Base-by-base conservation (phyloP, 1,140 invertebrate species). In the Helicoverpa zea region DNA sequence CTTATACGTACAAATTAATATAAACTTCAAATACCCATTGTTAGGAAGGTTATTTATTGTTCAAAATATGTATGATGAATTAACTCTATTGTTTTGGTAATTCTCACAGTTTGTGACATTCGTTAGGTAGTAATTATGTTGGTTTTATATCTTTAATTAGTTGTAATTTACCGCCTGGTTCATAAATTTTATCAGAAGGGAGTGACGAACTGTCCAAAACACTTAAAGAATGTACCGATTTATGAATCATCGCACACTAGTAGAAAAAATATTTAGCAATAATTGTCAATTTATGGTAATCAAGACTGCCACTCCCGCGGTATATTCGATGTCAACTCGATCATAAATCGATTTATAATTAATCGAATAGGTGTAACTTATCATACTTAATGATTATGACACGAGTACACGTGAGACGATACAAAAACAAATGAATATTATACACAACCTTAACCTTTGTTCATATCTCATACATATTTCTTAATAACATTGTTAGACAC, bases 291-390 rank as follows among this genome's bases (percentile, higher is more conserved):
- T 52, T 30, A 58, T 59, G n/a, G 47, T 58, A 35, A 61, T 61
- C 13, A 54, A 72, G 13, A 54, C 4, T 10, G 72, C 72, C 72
- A n/a, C 72, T 18, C 72, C 72, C 35, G 52, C 30, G 43, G 58
- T 58, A 59, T 35, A 56, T 18, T 74, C 30, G 52, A 66, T 74
- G 54, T 74, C 47, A 5, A 59, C n/a, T 74, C 16, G 47, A 11
- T 51, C 29, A 13, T 30, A 47, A 18, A 74, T 74, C 54, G 54
- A 74, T 74, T 43, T 18, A 30, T 59, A 74, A 74, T 58, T 74
- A 74, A 43, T 74, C 54, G 72, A 74, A 10, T 74, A 18, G 2
- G n/a, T 49, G 16, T 58, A 35, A 35, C 35, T 68, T 47, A 68
- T 35, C 13, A 63, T 64, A 64, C 35, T 64, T 9, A 2, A 43